Percentiles rank a stretch among this genome's conserved stretches.
Conservation (phyloP, 2,113 vertebrate species). For the Tychaedon coryphoeus region DNA sequence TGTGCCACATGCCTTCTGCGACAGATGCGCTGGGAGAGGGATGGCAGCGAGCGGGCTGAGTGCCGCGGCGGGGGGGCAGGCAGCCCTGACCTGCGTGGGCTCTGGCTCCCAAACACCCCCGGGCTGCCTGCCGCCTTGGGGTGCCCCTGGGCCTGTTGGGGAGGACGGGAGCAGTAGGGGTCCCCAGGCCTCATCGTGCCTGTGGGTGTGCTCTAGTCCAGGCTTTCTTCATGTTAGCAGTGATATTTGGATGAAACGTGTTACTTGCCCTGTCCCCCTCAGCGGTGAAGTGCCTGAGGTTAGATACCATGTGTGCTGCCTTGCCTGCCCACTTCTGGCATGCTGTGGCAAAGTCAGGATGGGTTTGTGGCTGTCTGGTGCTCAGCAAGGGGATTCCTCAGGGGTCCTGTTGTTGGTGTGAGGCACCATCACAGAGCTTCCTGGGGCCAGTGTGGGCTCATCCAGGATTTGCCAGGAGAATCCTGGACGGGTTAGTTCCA, state of each 20-base stretch:
- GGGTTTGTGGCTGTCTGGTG: neutral
- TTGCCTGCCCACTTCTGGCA: accelerated
- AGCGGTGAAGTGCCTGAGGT: accelerated
- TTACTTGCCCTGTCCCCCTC: accelerated
- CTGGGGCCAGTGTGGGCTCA: neutral
- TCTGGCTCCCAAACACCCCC: neutral
- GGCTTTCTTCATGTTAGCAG: neutral
- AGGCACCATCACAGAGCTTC: accelerated
- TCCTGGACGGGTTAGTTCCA: neutral
- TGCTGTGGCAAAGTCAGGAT: accelerated
- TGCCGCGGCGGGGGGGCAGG: neutral
- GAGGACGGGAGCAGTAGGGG: neutral
- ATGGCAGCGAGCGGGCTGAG: neutral
- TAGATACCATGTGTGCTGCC: accelerated
- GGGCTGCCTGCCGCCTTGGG: neutral
- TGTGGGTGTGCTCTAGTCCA: accelerated
- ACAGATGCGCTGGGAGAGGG: constrained; percentile 42
- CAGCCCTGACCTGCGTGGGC: neutral
- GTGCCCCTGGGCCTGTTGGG: neutral
- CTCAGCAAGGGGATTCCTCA: accelerated
- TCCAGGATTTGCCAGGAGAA: neutral
- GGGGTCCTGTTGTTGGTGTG: accelerated
- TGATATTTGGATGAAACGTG: neutral
- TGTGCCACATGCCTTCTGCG: constrained; percentile 15
- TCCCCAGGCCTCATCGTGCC: neutral